Conservation (phyloP, 2,797 vertebrate species). For the Smutsia gigantea region DNA sequence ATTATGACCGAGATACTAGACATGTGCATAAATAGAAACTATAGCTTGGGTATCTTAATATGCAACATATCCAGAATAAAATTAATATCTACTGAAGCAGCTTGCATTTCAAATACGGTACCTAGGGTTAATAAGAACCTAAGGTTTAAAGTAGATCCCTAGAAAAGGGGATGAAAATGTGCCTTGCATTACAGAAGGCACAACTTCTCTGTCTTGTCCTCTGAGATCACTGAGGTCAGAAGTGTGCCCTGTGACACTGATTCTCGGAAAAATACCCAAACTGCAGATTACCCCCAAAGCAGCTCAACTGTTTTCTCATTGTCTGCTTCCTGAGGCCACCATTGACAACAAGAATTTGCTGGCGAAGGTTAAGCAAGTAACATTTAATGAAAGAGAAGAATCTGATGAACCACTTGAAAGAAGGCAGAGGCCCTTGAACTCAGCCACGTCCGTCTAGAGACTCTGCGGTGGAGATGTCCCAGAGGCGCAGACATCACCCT, state of each 20-base stretch:
- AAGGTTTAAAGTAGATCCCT: background rate
- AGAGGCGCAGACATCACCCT: background rate
- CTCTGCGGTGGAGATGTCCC: background rate
- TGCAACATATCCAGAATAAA: background rate
- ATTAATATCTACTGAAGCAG: background rate
- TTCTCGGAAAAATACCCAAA: background rate
- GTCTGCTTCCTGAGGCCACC: background rate
- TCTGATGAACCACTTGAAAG: background rate
- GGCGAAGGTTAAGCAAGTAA: background rate
- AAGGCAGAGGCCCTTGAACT: background rate
- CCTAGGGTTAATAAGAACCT: background rate
- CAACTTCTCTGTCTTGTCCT: background rate
- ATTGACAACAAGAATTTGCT: background rate
- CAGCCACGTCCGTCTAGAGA: background rate
- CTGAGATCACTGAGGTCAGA: background rate
- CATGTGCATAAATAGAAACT: background rate
- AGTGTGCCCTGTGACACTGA: too few species aligned
- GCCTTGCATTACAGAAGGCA: fast-evolving
- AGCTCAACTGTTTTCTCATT: background rate
- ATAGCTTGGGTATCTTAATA: background rate
- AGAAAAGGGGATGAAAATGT: background rate
- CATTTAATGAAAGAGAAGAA: background rate
- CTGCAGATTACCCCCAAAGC: too few species aligned
- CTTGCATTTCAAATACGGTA: background rate
- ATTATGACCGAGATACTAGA: background rate